phyloP scores from a whole-genome alignment of 2,113 vertebrate species.

The Salvelinus sp. region DNA sequence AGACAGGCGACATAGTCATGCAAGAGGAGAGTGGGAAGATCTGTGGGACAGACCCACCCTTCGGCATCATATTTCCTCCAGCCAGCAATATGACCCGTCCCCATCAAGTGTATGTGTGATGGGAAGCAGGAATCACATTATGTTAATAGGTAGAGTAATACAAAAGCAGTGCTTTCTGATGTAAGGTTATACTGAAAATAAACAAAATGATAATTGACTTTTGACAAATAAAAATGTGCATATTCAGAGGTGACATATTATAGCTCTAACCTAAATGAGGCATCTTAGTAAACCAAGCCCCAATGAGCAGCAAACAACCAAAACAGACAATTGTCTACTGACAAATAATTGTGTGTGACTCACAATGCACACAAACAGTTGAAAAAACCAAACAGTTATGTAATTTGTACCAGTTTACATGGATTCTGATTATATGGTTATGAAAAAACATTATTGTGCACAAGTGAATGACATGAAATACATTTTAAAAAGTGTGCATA shows the following conservation, averaged over 20 bases:
- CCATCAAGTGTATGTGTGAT: constrained; percentile 1
- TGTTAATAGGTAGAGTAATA: too few species aligned
- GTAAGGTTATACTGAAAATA: too few species aligned
- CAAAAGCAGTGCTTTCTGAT: too few species aligned
- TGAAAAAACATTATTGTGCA: not conserved
- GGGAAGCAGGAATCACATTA: not conserved
- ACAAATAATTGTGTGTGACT: too few species aligned
- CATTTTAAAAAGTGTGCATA: not conserved
- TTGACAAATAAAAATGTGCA: too few species aligned
- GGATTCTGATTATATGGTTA: not conserved
- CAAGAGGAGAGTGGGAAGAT: constrained; percentile 52
- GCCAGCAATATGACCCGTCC: constrained; percentile 54
- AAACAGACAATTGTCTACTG: not conserved
- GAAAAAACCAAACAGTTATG: too few species aligned
- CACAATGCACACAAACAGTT: too few species aligned
- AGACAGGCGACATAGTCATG: constrained; percentile 55
- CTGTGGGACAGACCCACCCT: constrained; percentile 57
- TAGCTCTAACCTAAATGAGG: not conserved
- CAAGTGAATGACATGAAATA: not conserved
- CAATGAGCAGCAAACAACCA: not conserved
- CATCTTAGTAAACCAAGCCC: not conserved
- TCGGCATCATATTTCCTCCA: constrained; percentile 62
- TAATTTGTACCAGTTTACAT: too few species aligned
- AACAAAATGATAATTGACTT: too few species aligned
- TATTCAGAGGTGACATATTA: not conserved